These are phyloP conservation scores for Helicolenus hilgendorfi DNA, from an alignment of 2,797 vertebrate genomes.

Conservation along the genomic window DNA sequence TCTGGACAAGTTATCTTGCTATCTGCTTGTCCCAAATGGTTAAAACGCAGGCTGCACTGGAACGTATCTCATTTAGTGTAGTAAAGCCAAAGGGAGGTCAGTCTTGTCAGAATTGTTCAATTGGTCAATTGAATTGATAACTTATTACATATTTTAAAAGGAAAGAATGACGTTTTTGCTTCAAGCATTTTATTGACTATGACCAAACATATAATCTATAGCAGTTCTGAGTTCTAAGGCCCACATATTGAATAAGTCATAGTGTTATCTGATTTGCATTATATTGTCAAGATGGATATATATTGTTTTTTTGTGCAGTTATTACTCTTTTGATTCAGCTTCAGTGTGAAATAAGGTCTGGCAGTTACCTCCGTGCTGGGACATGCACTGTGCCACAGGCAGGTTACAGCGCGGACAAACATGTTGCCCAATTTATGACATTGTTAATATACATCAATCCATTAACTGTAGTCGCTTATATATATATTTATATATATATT, in stretches of 20 bases:
- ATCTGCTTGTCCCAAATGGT: background rate
- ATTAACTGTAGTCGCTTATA: background rate
- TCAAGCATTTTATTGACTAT: background rate
- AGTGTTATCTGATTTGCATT: background rate
- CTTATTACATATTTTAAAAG: background rate
- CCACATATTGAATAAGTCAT: background rate
- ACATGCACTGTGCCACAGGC: background rate
- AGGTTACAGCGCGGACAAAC: background rate
- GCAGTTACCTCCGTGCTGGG: background rate
- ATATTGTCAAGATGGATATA: background rate
- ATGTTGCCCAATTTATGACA: background rate
- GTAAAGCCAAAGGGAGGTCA: background rate
- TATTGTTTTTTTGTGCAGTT: background rate
- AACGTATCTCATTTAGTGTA: background rate
- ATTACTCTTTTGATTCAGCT: background rate
- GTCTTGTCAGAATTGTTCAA: background rate
- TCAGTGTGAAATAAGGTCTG: background rate
- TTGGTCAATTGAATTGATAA: background rate
- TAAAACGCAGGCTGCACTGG: background rate
- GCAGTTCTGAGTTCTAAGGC: background rate
- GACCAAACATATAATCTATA: background rate
- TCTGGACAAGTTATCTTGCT: background rate
- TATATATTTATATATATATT: too few relatives aligned
- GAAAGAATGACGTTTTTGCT: too few relatives aligned
- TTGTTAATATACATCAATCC: background rate